Conservation (phyloP, 2,888 invertebrate species). For the Macropis europaea region DNA sequence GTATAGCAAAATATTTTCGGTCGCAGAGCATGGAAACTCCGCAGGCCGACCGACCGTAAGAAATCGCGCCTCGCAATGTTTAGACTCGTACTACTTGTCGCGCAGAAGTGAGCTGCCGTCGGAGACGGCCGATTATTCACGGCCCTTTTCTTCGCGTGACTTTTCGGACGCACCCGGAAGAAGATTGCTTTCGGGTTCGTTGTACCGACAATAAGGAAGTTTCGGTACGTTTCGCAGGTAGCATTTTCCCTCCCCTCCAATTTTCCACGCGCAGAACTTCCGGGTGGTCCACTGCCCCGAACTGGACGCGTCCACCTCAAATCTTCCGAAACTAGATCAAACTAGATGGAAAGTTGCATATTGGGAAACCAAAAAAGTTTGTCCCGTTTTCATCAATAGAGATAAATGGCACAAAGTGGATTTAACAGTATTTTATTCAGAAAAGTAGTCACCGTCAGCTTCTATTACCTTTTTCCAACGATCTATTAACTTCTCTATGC, state of each 20-base stretch:
- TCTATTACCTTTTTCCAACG: too few species aligned
- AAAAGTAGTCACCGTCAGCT: too few species aligned
- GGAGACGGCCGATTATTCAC: conserved; percentile 46
- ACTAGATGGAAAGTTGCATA: too few species aligned
- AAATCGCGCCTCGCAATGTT: conserved; percentile 64
- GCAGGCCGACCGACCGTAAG: conserved; percentile 48
- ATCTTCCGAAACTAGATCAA: not conserved
- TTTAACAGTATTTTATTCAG: too few species aligned
- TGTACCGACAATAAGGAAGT: conserved; percentile 46
- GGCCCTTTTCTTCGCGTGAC: conserved; percentile 26
- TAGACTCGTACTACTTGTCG: conserved; percentile 55
- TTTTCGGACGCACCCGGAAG: conserved; percentile 42
- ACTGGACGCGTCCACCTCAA: not conserved
- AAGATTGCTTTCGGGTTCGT: conserved; percentile 44
- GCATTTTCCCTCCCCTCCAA: not conserved
- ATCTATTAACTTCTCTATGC: too few species aligned
- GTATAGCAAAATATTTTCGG: conserved; percentile 67
- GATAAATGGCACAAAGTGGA: too few species aligned
- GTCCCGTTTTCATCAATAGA: too few species aligned
- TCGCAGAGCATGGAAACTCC: conserved; percentile 4
- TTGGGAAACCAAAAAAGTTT: too few species aligned
- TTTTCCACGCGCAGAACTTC: conserved; percentile 13
- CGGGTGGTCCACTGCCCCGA: conserved; percentile 45
- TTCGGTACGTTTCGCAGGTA: conserved; percentile 35
- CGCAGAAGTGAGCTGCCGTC: not conserved